Evolutionary conservation across 1,140 invertebrate genomes (phyloP), one percentile per base, ranked within the genome.

Genomic region (Rhysida immarginata): DNA sequence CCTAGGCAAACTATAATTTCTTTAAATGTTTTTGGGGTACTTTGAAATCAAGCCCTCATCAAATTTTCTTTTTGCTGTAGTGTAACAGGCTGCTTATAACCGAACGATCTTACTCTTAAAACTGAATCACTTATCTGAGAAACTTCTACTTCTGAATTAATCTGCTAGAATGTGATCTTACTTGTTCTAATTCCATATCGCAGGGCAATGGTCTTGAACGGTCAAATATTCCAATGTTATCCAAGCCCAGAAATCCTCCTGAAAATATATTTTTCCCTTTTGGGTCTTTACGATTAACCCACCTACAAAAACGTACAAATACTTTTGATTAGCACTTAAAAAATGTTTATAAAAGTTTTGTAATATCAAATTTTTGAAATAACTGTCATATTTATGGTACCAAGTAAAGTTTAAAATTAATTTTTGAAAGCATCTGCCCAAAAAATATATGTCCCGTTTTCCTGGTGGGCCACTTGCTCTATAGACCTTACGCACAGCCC

Each of bases 161-260:
- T n/a, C n/a, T n/a, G n/a, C n/a, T n/a, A n/a, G n/a, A n/a, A n/a
- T n/a, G n/a, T n/a, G n/a, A n/a, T n/a, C 35, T 41, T 41, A 41
- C 35, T 63, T 73, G 71, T 2, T 66, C 65, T 23, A 73, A 60
- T 43, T 62, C 60, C 0, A 64, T 66, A 2, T 64, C 66, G 25
- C 61, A 62, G 2, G 69, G 69, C 13, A 71, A 59, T 11, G 69
- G 69, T 50, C 68, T 64, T 8, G 70, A 72, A 41, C 72, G 61
- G 59, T 74, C 69, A 65, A 73, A 71, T n/a, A 71, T 64, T 20
- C 69, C 69, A 42, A 74, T 71, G 58, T 74, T 74, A 59, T 74
- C 71, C 8, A 74, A 59, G 2, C 72, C 72, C 0, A 74, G 65
- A 60, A 74, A 74, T 2, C 72, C 72, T 16, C 71, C 71, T 24